Base-by-base conservation (phyloP, 92 coral and sea anemone genomes). In the Plumapathes pennacea region DNA sequence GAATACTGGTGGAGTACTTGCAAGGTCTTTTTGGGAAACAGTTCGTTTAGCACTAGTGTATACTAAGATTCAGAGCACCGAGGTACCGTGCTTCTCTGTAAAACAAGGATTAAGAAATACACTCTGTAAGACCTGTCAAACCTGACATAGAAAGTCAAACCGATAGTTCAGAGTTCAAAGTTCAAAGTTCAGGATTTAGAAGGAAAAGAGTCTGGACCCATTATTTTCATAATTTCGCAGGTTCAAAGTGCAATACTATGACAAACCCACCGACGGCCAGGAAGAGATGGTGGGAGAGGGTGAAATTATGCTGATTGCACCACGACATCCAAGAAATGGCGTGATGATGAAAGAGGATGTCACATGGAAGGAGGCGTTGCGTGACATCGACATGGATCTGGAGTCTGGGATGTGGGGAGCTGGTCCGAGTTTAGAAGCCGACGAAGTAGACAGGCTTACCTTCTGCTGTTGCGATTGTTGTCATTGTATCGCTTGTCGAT, bases 391-490 rank as follows among this genome's bases (percentile, higher is more conserved):
- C 0, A 71, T 59, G 40, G 59, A 63, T 49, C 39, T 77, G 55
- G 63, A 52, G 36, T 32, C 58, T 25, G 21, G 22, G 50, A n/a
- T 34, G 2, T 78, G 85, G 85, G 85, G 85, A 37, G 32, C 68
- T 13, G 85, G 85, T 22, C 85, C 79, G 7, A 72, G 54, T 32
- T 59, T 78, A 10, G 69, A 55, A 11, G 85, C 85, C 11, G 64
- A 43, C 17, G 79, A 78, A 25, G 77, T 72, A 30, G 79, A 69
- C 38, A 46, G 71, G 52, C 56, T 78, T 13, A 63, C 60, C 2
- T 68, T 53, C 22, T 70, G 85, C 54, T 78, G 85, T 25, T 78
- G 85, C 31, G 85, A 78, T 54, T 78, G 85, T 48, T 78, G 85
- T 54, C 85, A 78, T 38, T 6, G 64, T 30, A 21, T 32, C 21